Evolutionary conservation across 2,797 vertebrate genomes (phyloP).

Genomic region (Chrysolophus pictus): DNA sequence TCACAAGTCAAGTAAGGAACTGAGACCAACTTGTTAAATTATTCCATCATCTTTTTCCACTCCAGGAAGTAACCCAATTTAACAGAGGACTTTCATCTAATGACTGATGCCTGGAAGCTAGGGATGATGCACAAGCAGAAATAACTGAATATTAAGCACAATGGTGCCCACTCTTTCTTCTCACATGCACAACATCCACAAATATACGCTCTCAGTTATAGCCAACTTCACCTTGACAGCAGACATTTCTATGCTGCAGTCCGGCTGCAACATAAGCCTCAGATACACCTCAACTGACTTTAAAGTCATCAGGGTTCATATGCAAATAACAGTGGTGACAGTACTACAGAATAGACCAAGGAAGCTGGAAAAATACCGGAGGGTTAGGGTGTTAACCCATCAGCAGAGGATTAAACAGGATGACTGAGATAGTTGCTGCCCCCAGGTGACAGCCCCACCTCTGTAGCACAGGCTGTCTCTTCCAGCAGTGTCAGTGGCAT

Average conservation of each 20-base stretch:
- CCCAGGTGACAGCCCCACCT: constrained; percentile 22
- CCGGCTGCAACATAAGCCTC: neutral
- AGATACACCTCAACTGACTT: neutral
- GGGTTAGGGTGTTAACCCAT: constrained; percentile 8
- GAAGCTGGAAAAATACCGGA: constrained; percentile 45
- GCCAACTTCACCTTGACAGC: neutral
- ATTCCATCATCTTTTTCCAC: neutral
- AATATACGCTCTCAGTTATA: neutral
- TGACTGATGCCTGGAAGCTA: neutral
- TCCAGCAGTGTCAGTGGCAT: neutral
- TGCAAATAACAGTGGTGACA: neutral
- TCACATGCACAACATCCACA: neutral
- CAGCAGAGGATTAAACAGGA: constrained; percentile 30
- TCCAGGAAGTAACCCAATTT: neutral
- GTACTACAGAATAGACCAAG: neutral
- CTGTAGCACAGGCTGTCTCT: neutral
- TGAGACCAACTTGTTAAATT: neutral
- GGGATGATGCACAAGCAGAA: neutral
- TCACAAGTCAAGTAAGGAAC: neutral
- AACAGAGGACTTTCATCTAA: neutral
- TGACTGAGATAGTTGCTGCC: constrained; percentile 3
- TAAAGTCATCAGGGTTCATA: neutral
- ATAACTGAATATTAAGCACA: neutral
- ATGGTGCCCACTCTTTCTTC: neutral
- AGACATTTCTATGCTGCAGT: neutral